phyloP scores from a whole-genome alignment of 2,888 invertebrate species.

The Neoitamus cyanurus region DNA sequence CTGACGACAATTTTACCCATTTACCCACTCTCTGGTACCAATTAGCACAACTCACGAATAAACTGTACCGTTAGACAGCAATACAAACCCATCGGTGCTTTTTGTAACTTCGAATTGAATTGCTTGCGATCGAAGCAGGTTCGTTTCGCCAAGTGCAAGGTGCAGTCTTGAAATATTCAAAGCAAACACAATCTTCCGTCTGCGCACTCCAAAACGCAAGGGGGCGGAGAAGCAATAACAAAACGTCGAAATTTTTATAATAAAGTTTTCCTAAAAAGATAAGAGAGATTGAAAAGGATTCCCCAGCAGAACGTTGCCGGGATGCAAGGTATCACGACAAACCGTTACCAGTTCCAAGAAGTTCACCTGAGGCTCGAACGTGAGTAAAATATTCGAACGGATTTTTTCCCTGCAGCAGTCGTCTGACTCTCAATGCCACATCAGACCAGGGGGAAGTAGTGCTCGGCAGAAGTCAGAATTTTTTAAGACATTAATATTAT shows the following conservation, averaged over 20 bases:
- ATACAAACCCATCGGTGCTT: not conserved
- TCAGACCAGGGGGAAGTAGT: not conserved
- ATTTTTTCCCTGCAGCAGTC: not conserved
- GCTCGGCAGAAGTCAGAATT: not conserved
- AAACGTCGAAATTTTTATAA: slow-evolving; percentile 11
- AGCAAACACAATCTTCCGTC: not conserved
- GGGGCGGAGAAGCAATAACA: not conserved
- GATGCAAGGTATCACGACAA: not conserved
- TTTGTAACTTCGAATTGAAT: not conserved
- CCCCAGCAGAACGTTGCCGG: not conserved
- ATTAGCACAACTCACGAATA: not conserved
- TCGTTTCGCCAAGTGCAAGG: not conserved
- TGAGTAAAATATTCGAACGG: slow-evolving; percentile 13
- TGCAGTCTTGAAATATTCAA: not conserved
- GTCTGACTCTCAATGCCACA: not conserved
- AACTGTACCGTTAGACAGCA: not conserved
- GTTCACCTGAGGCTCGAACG: slow-evolving; percentile 28
- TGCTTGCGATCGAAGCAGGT: not conserved
- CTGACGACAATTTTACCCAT: not conserved
- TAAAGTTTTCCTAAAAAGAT: slow-evolving; percentile 15
- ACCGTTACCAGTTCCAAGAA: not conserved
- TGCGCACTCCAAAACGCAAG: not conserved
- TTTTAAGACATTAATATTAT: not conserved
- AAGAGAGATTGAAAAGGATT: slow-evolving; percentile 15
- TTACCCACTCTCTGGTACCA: not conserved